Evolutionary conservation across 2,888 invertebrate genomes (phyloP).

Genomic region (Camponotus fellah): DNA sequence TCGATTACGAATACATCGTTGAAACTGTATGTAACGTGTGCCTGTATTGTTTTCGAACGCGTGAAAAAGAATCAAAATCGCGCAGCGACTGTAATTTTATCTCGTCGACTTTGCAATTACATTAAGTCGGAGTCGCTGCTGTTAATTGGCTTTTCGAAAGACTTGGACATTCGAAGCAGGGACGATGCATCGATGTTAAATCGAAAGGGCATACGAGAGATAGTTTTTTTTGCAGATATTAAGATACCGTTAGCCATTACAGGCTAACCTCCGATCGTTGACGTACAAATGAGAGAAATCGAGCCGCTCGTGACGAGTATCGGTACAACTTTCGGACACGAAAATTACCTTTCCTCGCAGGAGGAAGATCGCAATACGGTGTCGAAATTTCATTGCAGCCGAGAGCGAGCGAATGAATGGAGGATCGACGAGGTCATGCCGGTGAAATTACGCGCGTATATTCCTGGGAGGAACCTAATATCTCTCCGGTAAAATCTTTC

Average conservation of each 20-base stretch:
- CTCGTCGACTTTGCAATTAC: slow-evolving; percentile 35
- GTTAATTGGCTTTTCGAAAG: slow-evolving; percentile 67
- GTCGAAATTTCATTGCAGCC: slow-evolving; percentile 60
- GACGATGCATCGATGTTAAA: slow-evolving; percentile 68
- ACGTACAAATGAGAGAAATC: slow-evolving; percentile 61
- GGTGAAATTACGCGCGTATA: slow-evolving; percentile 36
- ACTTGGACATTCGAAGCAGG: slow-evolving; percentile 60
- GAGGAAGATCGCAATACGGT: slow-evolving; percentile 37
- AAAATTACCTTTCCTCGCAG: slow-evolving; percentile 55
- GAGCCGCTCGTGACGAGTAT: slow-evolving; percentile 19
- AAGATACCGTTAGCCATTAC: slow-evolving; percentile 59
- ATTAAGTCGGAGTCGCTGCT: slow-evolving; percentile 24
- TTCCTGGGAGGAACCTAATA: slow-evolving; percentile 40
- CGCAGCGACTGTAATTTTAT: slow-evolving; percentile 26
- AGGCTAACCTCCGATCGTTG: slow-evolving; percentile 66
- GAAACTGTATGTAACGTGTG: neutral
- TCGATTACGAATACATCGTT: neutral
- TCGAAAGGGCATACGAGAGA: slow-evolving; percentile 50
- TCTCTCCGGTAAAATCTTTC: neutral
- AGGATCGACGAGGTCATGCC: slow-evolving; percentile 35
- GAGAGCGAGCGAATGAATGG: slow-evolving; percentile 17
- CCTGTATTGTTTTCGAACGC: neutral
- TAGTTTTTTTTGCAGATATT: slow-evolving; percentile 72
- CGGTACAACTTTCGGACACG: slow-evolving; percentile 22
- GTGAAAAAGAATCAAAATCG: neutral